Conservation (phyloP, 2,113 vertebrate species). For the Notarius quadriscutis region DNA sequence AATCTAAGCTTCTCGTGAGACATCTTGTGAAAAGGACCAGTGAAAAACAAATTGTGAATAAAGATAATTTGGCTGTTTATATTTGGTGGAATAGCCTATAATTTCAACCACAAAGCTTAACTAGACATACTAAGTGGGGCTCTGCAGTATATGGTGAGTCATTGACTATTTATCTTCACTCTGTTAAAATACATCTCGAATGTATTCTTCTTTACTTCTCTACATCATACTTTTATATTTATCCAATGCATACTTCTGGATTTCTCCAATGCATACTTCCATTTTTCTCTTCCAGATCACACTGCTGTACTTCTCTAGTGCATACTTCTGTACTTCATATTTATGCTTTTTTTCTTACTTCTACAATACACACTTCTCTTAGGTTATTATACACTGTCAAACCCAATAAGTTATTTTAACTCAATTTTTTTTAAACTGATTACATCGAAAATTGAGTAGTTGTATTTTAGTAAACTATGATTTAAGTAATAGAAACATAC, state of each 20-base stretch:
- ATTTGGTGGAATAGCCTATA: neutral
- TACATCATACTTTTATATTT: neutral
- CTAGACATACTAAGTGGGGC: neutral
- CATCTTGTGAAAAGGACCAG: neutral
- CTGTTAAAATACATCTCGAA: neutral
- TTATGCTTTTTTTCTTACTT: too few species aligned
- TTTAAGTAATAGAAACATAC: too few species aligned
- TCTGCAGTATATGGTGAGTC: constrained; percentile 21
- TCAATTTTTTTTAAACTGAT: too few species aligned
- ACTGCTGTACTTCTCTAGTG: neutral
- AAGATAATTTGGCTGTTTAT: neutral
- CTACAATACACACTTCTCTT: neutral
- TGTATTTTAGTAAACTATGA: too few species aligned
- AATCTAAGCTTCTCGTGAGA: neutral
- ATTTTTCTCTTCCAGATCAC: neutral
- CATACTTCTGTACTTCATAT: neutral
- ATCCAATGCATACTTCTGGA: neutral
- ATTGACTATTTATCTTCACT: neutral
- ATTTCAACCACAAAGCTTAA: neutral
- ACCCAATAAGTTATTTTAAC: too few species aligned
- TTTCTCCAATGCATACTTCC: neutral
- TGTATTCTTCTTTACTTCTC: neutral
- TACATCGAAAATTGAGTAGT: too few species aligned
- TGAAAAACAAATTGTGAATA: neutral
- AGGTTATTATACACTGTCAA: neutral